Percentiles rank a stretch among this genome's conserved stretches.
Conservation (phyloP, 2,888 invertebrate species). For the Polydrusus cervinus region DNA sequence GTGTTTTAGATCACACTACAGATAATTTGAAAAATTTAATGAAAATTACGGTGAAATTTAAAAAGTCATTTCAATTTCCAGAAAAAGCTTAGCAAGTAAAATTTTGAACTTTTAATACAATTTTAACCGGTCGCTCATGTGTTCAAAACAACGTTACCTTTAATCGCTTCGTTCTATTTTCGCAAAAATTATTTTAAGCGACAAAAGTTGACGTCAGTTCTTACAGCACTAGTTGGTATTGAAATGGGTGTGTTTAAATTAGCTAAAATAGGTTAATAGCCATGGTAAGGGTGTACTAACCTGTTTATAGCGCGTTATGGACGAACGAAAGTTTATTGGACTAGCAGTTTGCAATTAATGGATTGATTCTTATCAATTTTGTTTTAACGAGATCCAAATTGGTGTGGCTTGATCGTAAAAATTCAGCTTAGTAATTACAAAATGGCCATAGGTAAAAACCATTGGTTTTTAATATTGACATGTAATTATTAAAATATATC, state of each 20-base stretch:
- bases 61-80: too few species aligned
- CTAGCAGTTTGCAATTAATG: background rate
- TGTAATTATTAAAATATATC: too few species aligned
- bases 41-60: too few species aligned
- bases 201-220: conserved; percentile 5
- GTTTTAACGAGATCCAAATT: background rate
- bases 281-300: conserved; percentile 19
- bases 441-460: background rate
- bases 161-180: background rate
- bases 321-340: conserved; percentile 14
- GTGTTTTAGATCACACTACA: too few species aligned
- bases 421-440: background rate
- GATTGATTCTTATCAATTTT: background rate
- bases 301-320: conserved; percentile 15
- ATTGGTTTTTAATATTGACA: background rate
- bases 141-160: too few species aligned
- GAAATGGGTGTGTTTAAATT: conserved; percentile 23
- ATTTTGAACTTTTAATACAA: too few species aligned
- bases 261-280: conserved; percentile 27
- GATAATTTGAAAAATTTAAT: too few species aligned
- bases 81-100: too few species aligned
- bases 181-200: background rate
- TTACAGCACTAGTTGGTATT: conserved; percentile 7
- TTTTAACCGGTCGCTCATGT: too few species aligned
- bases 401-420: background rate